phyloP scores from a whole-genome alignment of 2,797 vertebrate species.

The Setipinna tenuifilis region DNA sequence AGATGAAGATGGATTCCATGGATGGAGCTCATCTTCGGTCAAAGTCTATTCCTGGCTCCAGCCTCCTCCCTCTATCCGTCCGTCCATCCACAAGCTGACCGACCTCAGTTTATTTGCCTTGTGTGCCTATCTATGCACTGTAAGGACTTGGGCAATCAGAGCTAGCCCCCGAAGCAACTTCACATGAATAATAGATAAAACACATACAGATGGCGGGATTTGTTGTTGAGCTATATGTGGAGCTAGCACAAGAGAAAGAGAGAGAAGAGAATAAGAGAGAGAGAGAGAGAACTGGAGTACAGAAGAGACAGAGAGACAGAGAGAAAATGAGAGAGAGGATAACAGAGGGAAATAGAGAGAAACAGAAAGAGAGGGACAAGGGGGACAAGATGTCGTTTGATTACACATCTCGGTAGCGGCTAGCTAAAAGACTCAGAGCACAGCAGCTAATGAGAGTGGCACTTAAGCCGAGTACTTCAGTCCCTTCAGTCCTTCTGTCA shows the following conservation, averaged over 20 bases:
- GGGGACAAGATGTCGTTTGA: background rate
- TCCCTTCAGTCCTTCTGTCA: background rate
- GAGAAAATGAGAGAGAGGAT: constrained; percentile 27
- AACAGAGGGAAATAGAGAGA: background rate
- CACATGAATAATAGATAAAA: constrained; percentile 47
- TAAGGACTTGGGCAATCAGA: constrained; percentile 38
- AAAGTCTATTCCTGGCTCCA: background rate
- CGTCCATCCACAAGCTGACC: background rate
- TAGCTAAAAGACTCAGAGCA: constrained; percentile 4
- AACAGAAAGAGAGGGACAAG: background rate
- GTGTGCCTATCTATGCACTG: constrained; percentile 38
- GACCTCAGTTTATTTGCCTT: constrained; percentile 29
- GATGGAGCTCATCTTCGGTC: background rate
- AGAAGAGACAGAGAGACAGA: constrained; percentile 36
- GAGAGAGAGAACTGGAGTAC: constrained; percentile 22
- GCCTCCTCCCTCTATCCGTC: no score
- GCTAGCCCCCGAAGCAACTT: constrained; percentile 28
- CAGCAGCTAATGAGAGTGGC: background rate
- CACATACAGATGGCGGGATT: constrained; percentile 35
- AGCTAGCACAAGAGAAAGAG: constrained; percentile 10
- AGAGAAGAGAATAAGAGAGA: constrained; percentile 22
- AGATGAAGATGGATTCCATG: background rate
- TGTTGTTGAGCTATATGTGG: constrained; percentile 26
- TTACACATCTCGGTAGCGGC: background rate
- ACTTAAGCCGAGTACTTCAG: background rate